Conservation (phyloP, 2,797 vertebrate species). For the Coracias cyanogaster region DNA sequence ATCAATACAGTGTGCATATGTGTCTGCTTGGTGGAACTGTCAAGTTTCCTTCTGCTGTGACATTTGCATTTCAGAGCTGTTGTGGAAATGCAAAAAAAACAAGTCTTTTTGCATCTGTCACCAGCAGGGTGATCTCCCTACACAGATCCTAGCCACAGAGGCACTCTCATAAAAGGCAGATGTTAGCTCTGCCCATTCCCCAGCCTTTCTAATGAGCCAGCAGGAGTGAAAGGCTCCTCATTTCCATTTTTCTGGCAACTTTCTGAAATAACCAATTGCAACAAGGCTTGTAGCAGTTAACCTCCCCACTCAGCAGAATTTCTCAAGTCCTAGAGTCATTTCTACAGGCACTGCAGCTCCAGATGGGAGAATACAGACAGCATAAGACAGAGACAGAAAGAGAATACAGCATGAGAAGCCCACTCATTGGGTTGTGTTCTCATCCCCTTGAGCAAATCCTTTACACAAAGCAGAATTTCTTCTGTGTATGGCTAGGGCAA, state of each 20-base stretch:
- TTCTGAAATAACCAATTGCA: not conserved
- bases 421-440: not conserved
- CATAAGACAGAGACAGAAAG: not conserved
- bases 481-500: not conserved
- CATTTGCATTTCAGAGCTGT: not conserved
- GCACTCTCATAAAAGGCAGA: conserved; percentile 6
- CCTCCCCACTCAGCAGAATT: not conserved
- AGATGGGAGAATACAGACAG: not conserved
- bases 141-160: not conserved
- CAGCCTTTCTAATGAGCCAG: conserved; percentile 21
- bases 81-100: not conserved
- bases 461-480: conserved; percentile 18
- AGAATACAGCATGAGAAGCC: not conserved
- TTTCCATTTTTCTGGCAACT: conserved; percentile 26
- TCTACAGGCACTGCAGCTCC: not conserved
- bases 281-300: conserved; percentile 11
- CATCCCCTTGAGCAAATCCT: not conserved
- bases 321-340: not conserved
- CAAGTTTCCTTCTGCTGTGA: not conserved
- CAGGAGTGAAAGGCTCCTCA: conserved; percentile 10
- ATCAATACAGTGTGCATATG: not conserved
- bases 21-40: not conserved
- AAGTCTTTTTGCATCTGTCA: not conserved
- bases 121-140: not conserved
- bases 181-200: conserved; percentile 1